Evolutionary conservation across 2,888 invertebrate species (phyloP).

Genomic region (Netelia virgata): DNA sequence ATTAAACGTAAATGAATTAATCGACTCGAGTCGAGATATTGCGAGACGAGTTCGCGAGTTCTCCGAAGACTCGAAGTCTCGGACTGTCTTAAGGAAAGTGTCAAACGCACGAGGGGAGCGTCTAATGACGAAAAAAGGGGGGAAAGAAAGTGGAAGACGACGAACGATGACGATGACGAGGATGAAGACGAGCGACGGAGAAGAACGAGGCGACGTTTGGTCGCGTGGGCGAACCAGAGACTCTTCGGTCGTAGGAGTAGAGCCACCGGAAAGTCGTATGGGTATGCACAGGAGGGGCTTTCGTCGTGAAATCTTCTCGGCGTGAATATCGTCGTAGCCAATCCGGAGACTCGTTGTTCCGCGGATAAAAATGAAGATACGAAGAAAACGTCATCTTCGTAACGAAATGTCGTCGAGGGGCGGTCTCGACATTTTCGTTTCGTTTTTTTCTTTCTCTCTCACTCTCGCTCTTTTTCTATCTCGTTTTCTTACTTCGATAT

Average conservation of each 20-base stretch:
- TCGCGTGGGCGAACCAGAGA: slow-evolving; percentile 50
- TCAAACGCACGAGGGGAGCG: neutral
- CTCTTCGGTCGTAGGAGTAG: slow-evolving; percentile 71
- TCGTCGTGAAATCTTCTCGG: slow-evolving; percentile 22
- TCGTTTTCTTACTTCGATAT: slow-evolving; percentile 39
- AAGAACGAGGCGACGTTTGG: neutral
- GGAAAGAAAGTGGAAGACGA: neutral
- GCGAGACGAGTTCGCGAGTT: slow-evolving; percentile 36
- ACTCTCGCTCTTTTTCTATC: neutral
- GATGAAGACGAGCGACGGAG: slow-evolving; percentile 13
- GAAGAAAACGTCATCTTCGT: neutral
- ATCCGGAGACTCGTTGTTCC: slow-evolving; percentile 58
- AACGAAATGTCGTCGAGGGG: slow-evolving; percentile 6
- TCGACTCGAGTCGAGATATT: slow-evolving; percentile 40
- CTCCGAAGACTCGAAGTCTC: neutral
- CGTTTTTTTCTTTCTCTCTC: slow-evolving; percentile 45
- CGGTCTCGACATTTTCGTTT: slow-evolving; percentile 50
- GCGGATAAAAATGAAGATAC: slow-evolving; percentile 42
- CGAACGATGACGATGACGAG: slow-evolving; percentile 23
- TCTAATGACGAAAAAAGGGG: slow-evolving; percentile 6
- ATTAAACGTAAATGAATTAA: slow-evolving; percentile 33
- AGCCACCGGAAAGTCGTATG: slow-evolving; percentile 66
- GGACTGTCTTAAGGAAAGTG: too few relatives aligned
- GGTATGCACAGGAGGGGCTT: slow-evolving; percentile 58
- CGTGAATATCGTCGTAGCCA: slow-evolving; percentile 58